Evolutionary conservation across 2,888 invertebrate genomes (phyloP).

Genomic region (Diadegma fenestrale): DNA sequence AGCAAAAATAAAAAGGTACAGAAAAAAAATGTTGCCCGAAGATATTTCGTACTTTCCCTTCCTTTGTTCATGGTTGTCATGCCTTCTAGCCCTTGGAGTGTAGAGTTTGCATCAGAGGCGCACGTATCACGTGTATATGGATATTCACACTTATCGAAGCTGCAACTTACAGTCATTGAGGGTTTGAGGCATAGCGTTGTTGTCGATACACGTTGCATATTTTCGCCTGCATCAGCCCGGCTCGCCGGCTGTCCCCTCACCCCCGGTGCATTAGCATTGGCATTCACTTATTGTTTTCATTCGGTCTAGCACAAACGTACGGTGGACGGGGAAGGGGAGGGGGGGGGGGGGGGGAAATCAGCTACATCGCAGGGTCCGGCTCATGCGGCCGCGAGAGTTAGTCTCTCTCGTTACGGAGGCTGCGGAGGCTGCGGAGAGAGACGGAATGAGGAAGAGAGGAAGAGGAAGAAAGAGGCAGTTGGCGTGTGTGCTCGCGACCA

Average conservation of each 20-base stretch:
- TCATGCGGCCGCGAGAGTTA: slow-evolving; percentile 55
- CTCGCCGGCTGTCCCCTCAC: not conserved
- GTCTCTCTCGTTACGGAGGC: slow-evolving; percentile 55
- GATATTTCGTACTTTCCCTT: slow-evolving; percentile 2
- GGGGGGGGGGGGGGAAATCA: too few species aligned
- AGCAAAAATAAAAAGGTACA: not conserved
- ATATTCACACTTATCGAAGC: not conserved
- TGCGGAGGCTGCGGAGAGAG: slow-evolving; percentile 22
- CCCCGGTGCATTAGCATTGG: slow-evolving; percentile 76
- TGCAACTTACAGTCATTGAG: slow-evolving; percentile 24
- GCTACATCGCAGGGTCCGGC: slow-evolving; percentile 51
- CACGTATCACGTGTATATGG: slow-evolving; percentile 36
- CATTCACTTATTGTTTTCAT: slow-evolving; percentile 80
- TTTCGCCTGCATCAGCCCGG: slow-evolving; percentile 51
- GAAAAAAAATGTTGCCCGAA: too few species aligned
- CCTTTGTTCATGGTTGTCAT: slow-evolving; percentile 2
- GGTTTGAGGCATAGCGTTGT: slow-evolving; percentile 42
- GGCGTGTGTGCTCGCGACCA: slow-evolving; percentile 72
- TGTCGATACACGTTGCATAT: slow-evolving; percentile 63
- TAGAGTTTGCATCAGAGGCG: slow-evolving; percentile 59
- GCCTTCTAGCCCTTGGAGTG: slow-evolving; percentile 45
- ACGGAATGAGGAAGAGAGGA: slow-evolving; percentile 20
- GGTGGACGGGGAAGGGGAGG: slow-evolving; percentile 64
- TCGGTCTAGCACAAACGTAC: slow-evolving; percentile 70
- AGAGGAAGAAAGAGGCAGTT: slow-evolving; percentile 53